A percentile compares a stretch with the other conserved stretches of the same genome.
These are phyloP conservation scores for Meliscaeva auricollis DNA, from an alignment of 2,888 invertebrate genomes.

Conservation along the genomic window DNA sequence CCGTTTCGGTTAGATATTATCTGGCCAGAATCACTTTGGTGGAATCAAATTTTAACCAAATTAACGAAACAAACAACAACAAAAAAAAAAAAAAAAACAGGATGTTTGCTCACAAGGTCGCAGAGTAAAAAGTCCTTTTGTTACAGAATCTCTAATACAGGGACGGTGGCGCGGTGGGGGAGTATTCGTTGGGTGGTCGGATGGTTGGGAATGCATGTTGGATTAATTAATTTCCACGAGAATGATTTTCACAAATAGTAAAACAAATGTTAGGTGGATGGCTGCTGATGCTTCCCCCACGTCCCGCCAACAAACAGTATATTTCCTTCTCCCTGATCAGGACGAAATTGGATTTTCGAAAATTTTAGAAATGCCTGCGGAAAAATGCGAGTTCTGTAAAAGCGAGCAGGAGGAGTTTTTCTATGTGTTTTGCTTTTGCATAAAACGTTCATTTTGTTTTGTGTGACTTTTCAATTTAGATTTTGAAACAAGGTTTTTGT, in stretches of 20 bases:
- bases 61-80: constrained; percentile 35
- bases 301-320: background rate
- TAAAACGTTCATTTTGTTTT: constrained; percentile 38
- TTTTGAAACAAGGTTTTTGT: background rate
- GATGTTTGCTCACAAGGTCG: constrained; percentile 46
- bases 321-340: constrained; percentile 40
- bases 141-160: constrained; percentile 10
- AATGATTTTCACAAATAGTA: constrained; percentile 74
- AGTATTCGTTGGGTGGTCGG: background rate
- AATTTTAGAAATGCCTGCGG: constrained; percentile 72
- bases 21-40: constrained; percentile 52
- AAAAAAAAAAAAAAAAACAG: constrained; percentile 12
- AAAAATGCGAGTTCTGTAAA: constrained; percentile 49
- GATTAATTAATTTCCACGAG: constrained; percentile 76
- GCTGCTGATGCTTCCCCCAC: background rate
- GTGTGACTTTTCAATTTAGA: constrained; percentile 70
- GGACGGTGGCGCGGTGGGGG: background rate
- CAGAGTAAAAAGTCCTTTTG: constrained; percentile 33
- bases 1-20: constrained; percentile 52
- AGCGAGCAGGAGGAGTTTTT: background rate
- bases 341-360: constrained; percentile 72
- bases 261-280: constrained; percentile 30
- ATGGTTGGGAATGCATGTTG: constrained; percentile 55
- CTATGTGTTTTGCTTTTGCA: background rate
- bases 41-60: constrained; percentile 74